A percentile compares a stretch with the other conserved stretches of the same genome.
phyloP scores from a whole-genome alignment of 2,113 vertebrate genomes.

The Marmota flaviventris region DNA sequence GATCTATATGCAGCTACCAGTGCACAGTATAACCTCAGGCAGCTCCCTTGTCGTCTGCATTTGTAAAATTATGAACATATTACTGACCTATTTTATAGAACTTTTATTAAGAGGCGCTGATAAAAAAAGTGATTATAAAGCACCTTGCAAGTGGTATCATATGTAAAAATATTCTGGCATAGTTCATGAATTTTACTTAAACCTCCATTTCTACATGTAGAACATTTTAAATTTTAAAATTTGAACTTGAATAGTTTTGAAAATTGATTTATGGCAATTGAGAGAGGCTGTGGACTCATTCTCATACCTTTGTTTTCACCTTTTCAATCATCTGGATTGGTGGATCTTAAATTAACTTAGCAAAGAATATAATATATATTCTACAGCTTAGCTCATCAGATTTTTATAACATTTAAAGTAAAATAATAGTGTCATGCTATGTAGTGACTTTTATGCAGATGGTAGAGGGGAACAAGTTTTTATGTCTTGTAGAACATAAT shows the following conservation, averaged over 20 bases:
- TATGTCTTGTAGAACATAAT: not conserved
- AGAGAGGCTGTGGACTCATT: not conserved
- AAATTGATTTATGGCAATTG: not conserved
- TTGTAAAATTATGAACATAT: conserved; percentile 42
- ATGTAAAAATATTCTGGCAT: not conserved
- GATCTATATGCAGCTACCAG: not conserved
- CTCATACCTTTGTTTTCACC: not conserved
- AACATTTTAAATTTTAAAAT: conserved; percentile 18
- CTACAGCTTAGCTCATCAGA: not conserved
- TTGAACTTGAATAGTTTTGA: not conserved
- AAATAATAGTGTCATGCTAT: not conserved
- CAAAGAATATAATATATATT: not conserved
- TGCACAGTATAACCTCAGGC: not conserved
- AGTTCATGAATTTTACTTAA: conserved; percentile 45
- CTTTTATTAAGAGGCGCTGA: conserved; percentile 18
- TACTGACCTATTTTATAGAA: conserved; percentile 61
- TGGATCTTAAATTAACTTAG: not conserved
- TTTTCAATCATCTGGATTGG: not conserved
- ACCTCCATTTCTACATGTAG: not conserved
- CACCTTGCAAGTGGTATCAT: not conserved
- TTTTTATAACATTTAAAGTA: not conserved
- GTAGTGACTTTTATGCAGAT: not conserved
- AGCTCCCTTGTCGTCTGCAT: not conserved
- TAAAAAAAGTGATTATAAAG: conserved; percentile 58
- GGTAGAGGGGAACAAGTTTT: not conserved